Base-by-base conservation (phyloP, 2,888 invertebrate genomes). In the Ariolimax columbianus region DNA sequence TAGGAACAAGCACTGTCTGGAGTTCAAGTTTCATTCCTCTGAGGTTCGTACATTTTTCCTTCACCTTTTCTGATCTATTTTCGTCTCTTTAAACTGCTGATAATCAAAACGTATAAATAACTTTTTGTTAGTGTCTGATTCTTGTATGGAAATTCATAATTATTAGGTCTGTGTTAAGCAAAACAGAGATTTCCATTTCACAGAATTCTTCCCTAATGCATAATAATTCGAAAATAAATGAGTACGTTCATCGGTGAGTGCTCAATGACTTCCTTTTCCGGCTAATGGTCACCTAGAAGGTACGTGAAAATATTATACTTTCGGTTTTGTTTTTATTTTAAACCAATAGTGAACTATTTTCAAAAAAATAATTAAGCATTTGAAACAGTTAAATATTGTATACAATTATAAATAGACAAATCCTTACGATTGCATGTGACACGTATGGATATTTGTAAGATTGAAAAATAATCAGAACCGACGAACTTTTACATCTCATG, bases 241-340 rank as follows among this genome's bases (percentile, higher is more conserved):
- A 30, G 4, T 17, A 75, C 47, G 75, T 51, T n/a, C 6, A 75
- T 51, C 33, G 0, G 17, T 6, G 4, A 47, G 4, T 0, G 14
- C 0, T 75, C 33, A 6, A 3, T 7, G 3, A 72, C 68, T 85
- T 85, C 85, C 85, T 85, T 85, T 85, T 85, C 85, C 85, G 75
- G 77, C 75, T 26, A 47, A 72, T 77, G 80, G 72, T 85, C 77
- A 63, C 85, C 68, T 51, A 63, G 40, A 85, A 75, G 70, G 77
- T 81, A 70, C 17, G 43, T 33, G 33, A 33, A 36, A 51, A 36
- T 36, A 14, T 9, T 51, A 33, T 51, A 33, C 4, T 33, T 75
- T 51, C 6, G 3, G 3, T 3, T 30, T 33, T 75, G 30, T 51
- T 75, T 23, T 26, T 33, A 33, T 75, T 51, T 4, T 19, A 26